phyloP scores from a whole-genome alignment of 2,113 vertebrate species.

The Xerus inauris region DNA sequence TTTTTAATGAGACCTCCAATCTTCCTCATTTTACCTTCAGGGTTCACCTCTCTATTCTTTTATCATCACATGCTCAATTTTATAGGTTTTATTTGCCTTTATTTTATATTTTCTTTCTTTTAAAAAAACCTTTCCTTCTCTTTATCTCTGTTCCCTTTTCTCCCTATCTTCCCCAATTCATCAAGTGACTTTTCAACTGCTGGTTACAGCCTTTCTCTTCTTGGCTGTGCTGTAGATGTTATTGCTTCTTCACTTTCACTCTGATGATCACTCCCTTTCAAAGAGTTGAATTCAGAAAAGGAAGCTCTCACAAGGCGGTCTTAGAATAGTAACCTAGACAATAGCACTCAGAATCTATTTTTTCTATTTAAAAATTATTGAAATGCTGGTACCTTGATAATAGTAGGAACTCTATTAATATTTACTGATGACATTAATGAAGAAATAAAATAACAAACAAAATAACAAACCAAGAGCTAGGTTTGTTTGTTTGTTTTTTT shows the following conservation, averaged over 20 bases:
- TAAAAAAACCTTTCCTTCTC: too few relatives aligned
- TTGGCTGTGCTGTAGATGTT: background rate
- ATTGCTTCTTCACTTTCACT: background rate
- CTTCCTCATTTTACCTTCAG: background rate
- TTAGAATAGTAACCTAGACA: background rate
- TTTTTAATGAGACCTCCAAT: background rate
- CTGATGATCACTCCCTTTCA: background rate
- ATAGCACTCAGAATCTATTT: background rate
- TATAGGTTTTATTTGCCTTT: background rate
- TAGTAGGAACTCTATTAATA: slow-evolving; percentile 2
- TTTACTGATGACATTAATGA: background rate
- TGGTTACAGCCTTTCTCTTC: background rate
- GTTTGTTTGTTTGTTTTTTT: background rate
- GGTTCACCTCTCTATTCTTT: background rate
- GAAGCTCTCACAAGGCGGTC: background rate
- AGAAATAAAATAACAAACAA: background rate
- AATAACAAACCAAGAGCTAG: too few relatives aligned
- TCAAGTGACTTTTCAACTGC: background rate
- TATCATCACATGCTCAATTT: background rate
- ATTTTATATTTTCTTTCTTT: background rate
- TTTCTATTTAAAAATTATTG: background rate
- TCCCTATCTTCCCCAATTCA: background rate
- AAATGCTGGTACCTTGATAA: background rate
- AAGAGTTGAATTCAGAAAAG: background rate
- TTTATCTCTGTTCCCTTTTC: background rate